Percentiles rank a stretch among this genome's conserved stretches.
Evolutionary conservation across 2,797 vertebrate species (phyloP).

Genomic region (Xenops minutus): DNA sequence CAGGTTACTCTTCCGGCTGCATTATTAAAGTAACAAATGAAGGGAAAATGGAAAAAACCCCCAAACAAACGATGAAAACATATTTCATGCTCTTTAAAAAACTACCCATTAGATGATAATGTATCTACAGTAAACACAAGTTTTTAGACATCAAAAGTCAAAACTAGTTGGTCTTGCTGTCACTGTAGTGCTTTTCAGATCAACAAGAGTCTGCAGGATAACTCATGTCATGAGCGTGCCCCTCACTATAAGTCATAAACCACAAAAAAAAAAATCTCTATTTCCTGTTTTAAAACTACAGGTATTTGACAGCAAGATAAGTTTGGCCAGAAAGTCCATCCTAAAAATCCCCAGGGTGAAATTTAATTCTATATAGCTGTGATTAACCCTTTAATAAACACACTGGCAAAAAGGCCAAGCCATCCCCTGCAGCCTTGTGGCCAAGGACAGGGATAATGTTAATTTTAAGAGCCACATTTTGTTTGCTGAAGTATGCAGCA

Average conservation of each 20-base stretch:
- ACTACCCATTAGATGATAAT: background rate
- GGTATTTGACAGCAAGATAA: background rate
- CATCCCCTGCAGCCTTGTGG: constrained; percentile 39
- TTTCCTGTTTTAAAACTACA: constrained; percentile 4
- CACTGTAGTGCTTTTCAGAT: background rate
- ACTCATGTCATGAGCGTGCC: background rate
- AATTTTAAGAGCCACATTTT: constrained; percentile 14
- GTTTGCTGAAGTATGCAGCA: background rate
- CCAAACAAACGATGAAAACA: background rate
- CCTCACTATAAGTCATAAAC: background rate
- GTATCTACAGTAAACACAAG: background rate
- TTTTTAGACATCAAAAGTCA: background rate
- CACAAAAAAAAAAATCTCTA: background rate
- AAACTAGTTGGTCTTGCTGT: background rate
- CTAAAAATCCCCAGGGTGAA: constrained; percentile 35
- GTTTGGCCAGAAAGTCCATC: background rate
- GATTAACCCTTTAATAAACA: constrained; percentile 69
- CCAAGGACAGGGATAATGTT: constrained; percentile 28
- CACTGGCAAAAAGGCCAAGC: constrained; percentile 49
- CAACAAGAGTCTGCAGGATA: background rate
- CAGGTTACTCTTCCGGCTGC: background rate
- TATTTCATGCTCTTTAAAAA: background rate
- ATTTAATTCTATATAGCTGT: constrained; percentile 55
- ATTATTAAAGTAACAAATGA: background rate
- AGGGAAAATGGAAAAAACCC: background rate